Evolutionary conservation across 2,113 vertebrate species (phyloP).

Genomic region (Hydrolagus affinis): DNA sequence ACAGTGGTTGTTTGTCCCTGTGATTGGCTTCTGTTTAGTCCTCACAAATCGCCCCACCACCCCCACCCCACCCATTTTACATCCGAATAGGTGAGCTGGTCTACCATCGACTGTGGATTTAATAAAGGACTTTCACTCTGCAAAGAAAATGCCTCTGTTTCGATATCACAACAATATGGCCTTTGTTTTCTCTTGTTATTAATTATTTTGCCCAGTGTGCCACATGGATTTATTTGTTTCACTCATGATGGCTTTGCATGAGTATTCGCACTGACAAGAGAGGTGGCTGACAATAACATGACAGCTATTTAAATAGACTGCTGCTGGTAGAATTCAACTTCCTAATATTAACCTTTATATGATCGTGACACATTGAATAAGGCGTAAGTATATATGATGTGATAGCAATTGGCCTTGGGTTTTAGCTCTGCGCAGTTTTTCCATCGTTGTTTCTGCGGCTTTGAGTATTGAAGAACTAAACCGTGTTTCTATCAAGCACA

Average conservation of each 20-base stretch:
- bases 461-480: constrained; percentile 23
- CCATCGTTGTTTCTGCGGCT: constrained; percentile 14
- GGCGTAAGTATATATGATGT: constrained; percentile 27
- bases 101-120: too few species aligned
- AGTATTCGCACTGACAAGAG: constrained; percentile 13
- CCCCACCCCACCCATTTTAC: too few species aligned
- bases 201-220: background rate
- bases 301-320: constrained; percentile 19
- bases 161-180: background rate
- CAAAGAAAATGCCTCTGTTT: too few species aligned
- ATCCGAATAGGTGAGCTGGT: too few species aligned
- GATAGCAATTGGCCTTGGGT: constrained; percentile 23
- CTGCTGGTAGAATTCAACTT: constrained; percentile 1
- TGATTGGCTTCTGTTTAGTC: too few species aligned
- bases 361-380: constrained; percentile 24
- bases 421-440: constrained; percentile 16
- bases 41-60: too few species aligned
- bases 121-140: too few species aligned
- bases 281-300: background rate
- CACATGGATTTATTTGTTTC: background rate
- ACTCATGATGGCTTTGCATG: constrained; percentile 11
- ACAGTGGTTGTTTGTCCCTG: too few species aligned
- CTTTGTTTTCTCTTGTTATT: background rate
- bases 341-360: constrained; percentile 30
- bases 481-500: constrained; percentile 24